These are phyloP conservation scores for Capromys pilorides DNA, from an alignment of 2,797 vertebrate species.

Conservation along the genomic window DNA sequence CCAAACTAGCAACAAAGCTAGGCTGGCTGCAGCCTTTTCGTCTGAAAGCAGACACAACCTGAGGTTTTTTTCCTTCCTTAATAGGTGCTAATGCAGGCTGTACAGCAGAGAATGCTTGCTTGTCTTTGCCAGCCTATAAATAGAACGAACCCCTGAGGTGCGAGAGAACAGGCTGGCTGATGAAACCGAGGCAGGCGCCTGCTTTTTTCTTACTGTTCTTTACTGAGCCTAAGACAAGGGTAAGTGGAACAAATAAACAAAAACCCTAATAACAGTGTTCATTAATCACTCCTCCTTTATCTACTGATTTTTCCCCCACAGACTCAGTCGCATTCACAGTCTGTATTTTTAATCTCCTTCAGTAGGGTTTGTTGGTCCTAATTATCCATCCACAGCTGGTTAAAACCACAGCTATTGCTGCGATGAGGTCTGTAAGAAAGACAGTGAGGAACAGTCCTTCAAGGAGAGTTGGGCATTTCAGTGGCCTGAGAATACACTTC, in stretches of 20 bases:
- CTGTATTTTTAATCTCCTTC: not conserved
- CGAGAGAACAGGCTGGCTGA: not conserved
- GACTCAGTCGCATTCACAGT: conserved; percentile 20
- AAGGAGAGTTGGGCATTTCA: not conserved
- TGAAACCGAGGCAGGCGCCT: not conserved
- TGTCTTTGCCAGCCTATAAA: conserved; percentile 31
- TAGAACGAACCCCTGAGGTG: conserved; percentile 39
- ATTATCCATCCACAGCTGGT: conserved; percentile 22
- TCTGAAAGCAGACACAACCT: not conserved
- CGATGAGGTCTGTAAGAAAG: not conserved
- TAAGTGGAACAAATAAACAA: not conserved
- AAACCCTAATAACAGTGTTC: not conserved
- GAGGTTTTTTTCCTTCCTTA: not conserved
- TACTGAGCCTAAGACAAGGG: not conserved
- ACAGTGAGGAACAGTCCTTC: not conserved
- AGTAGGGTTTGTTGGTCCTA: not conserved
- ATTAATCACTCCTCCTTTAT: conserved; percentile 1
- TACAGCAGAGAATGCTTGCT: not conserved
- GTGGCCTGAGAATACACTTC: not conserved
- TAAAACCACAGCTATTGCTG: not conserved
- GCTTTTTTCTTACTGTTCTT: not conserved
- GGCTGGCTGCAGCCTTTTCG: not conserved
- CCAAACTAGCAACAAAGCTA: not conserved
- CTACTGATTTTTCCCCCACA: not conserved
- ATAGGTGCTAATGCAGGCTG: not conserved